Base-by-base conservation (phyloP, 2,797 vertebrate genomes). In the Chaunax sp. region DNA sequence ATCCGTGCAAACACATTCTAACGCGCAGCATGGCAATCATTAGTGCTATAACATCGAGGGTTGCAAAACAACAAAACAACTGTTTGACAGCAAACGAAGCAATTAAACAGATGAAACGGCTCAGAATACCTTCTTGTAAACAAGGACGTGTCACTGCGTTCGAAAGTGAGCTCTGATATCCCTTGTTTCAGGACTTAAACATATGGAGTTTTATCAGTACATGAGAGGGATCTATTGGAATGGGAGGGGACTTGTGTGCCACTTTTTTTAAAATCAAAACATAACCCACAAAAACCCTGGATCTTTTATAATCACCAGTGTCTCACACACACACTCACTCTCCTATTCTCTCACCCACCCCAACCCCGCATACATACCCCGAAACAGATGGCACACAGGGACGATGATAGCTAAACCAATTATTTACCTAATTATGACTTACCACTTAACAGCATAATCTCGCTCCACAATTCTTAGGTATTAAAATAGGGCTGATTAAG, bases 341-440 rank as follows among this genome's bases (percentile, higher is more conserved):
- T 20, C 45, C 25, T 43, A 64, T 35, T 33, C 71, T 44, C 51
- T 55, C 58, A 45, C 50, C 38, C 69, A 64, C 35, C 53, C 51
- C 28, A 35, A 37, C 12, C 54, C 15, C 56, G 38, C 61, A 71
- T 58, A 62, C 67, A 66, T 56, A 75, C 64, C 65, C 71, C 89
- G 91, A 92, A 95, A 95, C 96, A 97, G 96, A 96, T 97, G 95
- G 96, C 93, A 92, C 93, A 92, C 91, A 90, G 92, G 93, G 90
- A 93, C 92, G 92, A 93, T 92, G 82, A 94, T 92, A 93, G 94
- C 95, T 95, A 96, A 96, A 96, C 91, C 94, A 96, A 97, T 97
- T 97, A 97, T 96, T 96, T 95, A 95, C 96, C 94, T 96, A 97
- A 96, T 97, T 96, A 97, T 96, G 95, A 97, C 94, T 96, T 97